Base-by-base conservation (phyloP, 2,797 vertebrate genomes). In the Chaenodraco wilsoni region DNA sequence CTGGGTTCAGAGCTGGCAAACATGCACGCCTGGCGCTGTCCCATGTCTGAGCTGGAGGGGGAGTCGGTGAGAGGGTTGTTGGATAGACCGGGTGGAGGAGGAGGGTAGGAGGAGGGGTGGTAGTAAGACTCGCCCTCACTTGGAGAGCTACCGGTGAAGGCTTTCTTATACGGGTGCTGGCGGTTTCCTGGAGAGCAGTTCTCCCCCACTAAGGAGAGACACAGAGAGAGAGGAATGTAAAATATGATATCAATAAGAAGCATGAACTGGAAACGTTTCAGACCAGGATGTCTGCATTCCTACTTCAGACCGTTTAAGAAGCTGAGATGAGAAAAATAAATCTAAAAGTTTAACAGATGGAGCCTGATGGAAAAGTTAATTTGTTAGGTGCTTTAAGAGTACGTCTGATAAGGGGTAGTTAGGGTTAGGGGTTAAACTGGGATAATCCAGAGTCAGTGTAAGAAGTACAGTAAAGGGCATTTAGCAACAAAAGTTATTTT, bases 21-120 rank as follows among this genome's bases (percentile, higher is more conserved):
- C 97, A 99, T 98, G 91, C 98, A 99, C 2, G 97, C 97, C 92
- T 98, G 98, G 56, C 96, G 95, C 87, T 97, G 97, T 62, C 96
- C 95, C 3, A 96, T 93, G 76, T 98, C 97, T 90, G 96, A 95
- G 90, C 95, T 93, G 93, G 96, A 98, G 21, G 96, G 92, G 79
- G 96, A 84, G 83, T 93, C 89, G 12, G 85, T 83, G 83, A 90
- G 88, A 45, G 84, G 77, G 60, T 79, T 91, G 75, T 69, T 88
- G 79, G 89, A 48, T 5, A 91, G 72, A 72, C 91, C 88, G 19
- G 95, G 93, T 19, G 94, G 94, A 87, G 96, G 95, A 84, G 95
- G 95, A 76, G 95, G 89, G 75, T 95, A 97, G 57, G 93, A 87
- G 73, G 92, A 87, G 21, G 96, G 74, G 57, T 95, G 95, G 73